Evolutionary conservation across 2,797 vertebrate genomes (phyloP).

Genomic region (Hephaestus fuliginosus): DNA sequence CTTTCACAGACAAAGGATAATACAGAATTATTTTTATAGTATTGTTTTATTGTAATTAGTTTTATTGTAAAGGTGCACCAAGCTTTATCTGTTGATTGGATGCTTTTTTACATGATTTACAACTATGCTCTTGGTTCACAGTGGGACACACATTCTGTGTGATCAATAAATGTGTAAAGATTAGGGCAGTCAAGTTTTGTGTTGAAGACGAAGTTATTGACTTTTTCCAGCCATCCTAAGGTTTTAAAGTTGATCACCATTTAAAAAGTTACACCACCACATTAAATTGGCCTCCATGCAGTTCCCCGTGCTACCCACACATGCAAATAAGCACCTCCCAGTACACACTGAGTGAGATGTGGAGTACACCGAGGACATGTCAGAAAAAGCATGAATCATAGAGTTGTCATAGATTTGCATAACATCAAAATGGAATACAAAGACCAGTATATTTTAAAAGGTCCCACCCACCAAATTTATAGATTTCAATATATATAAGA

Average conservation of each 20-base stretch:
- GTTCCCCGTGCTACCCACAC: slow-evolving; percentile 11
- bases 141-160: not conserved
- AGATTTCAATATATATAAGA: too few relatives aligned
- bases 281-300: slow-evolving; percentile 26
- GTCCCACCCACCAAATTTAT: not conserved
- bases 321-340: not conserved
- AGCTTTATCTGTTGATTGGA: not conserved
- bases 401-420: not conserved
- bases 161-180: not conserved
- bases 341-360: too few relatives aligned
- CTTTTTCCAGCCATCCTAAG: slow-evolving; percentile 1
- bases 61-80: not conserved
- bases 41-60: not conserved
- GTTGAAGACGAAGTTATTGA: not conserved
- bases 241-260: not conserved
- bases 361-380: not conserved
- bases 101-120: not conserved
- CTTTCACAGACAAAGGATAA: not conserved
- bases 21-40: not conserved
- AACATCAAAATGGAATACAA: not conserved
- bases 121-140: not conserved
- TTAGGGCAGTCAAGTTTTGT: not conserved
- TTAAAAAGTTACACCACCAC: slow-evolving; percentile 12
- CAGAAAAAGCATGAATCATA: not conserved
- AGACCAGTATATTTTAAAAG: not conserved